Base-by-base conservation (phyloP, 2,113 vertebrate species). In the Rana temporaria region DNA sequence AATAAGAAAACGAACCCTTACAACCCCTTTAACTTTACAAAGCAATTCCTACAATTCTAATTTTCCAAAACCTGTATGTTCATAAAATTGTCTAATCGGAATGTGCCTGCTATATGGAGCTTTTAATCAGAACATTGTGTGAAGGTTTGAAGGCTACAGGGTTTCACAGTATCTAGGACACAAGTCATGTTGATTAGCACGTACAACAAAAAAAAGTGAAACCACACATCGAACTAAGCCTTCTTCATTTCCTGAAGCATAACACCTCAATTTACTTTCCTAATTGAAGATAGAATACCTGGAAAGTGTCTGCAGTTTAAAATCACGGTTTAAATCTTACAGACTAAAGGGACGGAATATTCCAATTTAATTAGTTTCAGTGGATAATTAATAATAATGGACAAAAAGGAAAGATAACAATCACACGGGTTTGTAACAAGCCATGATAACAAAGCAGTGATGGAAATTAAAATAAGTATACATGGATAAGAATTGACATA, bases 131-230 rank as follows among this genome's bases (percentile, higher is more conserved):
- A 53, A 26, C 56, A 30, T 20, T 17, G 16, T 22, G 20, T 18
- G 52, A 53, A 64, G 38, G 74, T 53, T 22, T 77, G 60, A 77
- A 77, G 60, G 38, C 60, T 65, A 77, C 22, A n/a, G 57, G 60
- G 59, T 77, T 64, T 77, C 74, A 26, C 59, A 63, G 73, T 63
- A 76, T 62, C 34, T 76, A 76, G 71, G 71, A 38, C 30, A 60
- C 55, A 74, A 74, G 55, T 74, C 55, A 63, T 9, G 20, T 64
- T 77, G 59, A 77, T 77, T 77, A 63, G 19, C 48, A 34, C 26
- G 22, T 19, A 52, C 34, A 56, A 62, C 57, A 73, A 56, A 57
- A n/a, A 75, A n/a, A 42, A 12, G 30, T 26, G 20, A 62, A 19
- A 19, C 72, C 20, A n/a, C 34, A 57, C 2, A 79, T 38, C n/a